Evolutionary conservation across 92 coral and sea anemone genomes (phyloP).

Genomic region (Epizoanthus ramosus): DNA sequence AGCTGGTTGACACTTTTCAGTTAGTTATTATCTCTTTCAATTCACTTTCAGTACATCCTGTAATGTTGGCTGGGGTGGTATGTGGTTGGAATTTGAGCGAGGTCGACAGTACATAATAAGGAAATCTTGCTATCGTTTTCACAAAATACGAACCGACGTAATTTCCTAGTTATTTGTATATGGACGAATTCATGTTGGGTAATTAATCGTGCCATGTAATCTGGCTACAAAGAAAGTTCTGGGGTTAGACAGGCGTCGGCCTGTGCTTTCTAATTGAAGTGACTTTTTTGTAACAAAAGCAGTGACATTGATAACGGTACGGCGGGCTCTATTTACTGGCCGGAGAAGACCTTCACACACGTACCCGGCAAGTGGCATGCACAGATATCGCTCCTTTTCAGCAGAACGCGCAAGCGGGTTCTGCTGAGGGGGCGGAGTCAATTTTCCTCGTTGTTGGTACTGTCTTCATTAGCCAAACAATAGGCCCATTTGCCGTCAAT

Average conservation of each 20-base stretch:
- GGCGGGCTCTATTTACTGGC: not conserved
- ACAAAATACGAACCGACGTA: slow-evolving; percentile 1
- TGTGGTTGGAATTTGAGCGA: slow-evolving; percentile 11
- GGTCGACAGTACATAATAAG: not conserved
- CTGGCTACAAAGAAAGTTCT: slow-evolving; percentile 55
- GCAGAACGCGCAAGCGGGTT: slow-evolving; percentile 51
- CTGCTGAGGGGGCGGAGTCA: slow-evolving; percentile 89
- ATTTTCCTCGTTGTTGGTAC: slow-evolving; percentile 48
- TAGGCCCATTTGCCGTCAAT: slow-evolving; percentile 76
- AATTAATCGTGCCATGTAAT: slow-evolving; percentile 63
- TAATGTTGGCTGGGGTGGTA: not conserved
- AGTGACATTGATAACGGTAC: not conserved
- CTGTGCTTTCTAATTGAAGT: slow-evolving; percentile 41
- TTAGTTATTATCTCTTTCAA: slow-evolving; percentile 18
- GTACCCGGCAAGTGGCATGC: not conserved
- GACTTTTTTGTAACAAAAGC: not conserved
- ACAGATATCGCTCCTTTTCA: slow-evolving; percentile 37
- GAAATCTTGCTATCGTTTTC: slow-evolving; percentile 36
- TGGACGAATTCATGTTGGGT: slow-evolving; percentile 51
- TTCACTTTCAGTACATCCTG: slow-evolving; percentile 29
- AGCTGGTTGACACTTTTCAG: slow-evolving; percentile 37
- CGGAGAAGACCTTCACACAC: not conserved
- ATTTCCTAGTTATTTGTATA: slow-evolving; percentile 56
- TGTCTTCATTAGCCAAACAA: slow-evolving; percentile 68
- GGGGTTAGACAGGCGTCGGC: slow-evolving; percentile 49